Conservation (phyloP, 2,888 invertebrate species). For the Serripes groenlandicus region DNA sequence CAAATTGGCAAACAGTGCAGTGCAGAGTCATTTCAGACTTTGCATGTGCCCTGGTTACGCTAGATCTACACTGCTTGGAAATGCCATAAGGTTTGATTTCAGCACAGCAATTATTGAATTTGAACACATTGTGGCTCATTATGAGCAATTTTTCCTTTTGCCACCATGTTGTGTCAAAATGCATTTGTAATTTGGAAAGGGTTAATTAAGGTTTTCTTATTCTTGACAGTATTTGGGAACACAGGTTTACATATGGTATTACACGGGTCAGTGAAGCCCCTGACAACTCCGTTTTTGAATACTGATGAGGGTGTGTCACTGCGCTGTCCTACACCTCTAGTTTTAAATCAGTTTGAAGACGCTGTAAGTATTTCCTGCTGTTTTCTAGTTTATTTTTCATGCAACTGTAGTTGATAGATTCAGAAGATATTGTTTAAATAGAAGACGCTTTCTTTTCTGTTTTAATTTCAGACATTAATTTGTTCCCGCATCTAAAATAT, state of each 20-base stretch:
- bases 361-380: too few species aligned
- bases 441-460: too few species aligned
- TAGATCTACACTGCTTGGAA: too few species aligned
- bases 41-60: too few species aligned
- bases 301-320: slow-evolving; percentile 65
- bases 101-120: too few species aligned
- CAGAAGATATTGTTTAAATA: too few species aligned
- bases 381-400: too few species aligned
- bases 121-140: background rate
- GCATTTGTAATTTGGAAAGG: slow-evolving; percentile 80
- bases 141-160: background rate
- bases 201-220: background rate
- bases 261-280: slow-evolving; percentile 80
- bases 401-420: too few species aligned
- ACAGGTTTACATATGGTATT: slow-evolving; percentile 83
- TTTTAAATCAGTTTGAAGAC: slow-evolving; percentile 60
- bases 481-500: too few species aligned
- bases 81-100: slow-evolving; percentile 1
- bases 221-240: slow-evolving; percentile 83
- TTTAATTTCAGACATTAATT: too few species aligned
- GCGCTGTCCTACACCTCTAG: slow-evolving; percentile 77
- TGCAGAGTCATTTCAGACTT: too few species aligned
- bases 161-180: background rate
- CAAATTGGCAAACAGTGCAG: background rate
- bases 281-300: slow-evolving; percentile 76